Conservation (phyloP, 2,797 vertebrate species). For the Acanthopagrus latus region DNA sequence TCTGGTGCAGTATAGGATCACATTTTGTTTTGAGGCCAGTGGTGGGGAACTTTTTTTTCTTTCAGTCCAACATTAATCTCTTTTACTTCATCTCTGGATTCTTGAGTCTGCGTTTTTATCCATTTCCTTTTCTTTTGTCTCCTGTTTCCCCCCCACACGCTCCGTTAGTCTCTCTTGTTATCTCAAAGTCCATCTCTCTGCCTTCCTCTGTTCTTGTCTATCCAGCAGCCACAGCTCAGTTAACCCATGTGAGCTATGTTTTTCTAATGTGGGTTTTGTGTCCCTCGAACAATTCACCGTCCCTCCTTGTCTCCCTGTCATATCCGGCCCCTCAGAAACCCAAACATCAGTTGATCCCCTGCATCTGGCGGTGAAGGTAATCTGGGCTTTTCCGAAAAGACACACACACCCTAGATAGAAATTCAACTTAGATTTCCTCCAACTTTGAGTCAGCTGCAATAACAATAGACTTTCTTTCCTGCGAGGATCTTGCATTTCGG, state of each 20-base stretch:
- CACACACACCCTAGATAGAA: conserved; percentile 60
- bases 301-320: conserved; percentile 54
- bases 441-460: conserved; percentile 73
- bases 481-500: conserved; percentile 49
- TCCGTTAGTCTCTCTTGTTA: conserved; percentile 19
- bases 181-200: conserved; percentile 33
- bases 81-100: conserved; percentile 30
- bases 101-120: conserved; percentile 17
- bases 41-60: conserved; percentile 2
- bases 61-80: conserved; percentile 8
- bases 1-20: background rate
- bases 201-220: conserved; percentile 16
- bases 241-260: conserved; percentile 9
- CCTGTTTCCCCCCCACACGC: background rate
- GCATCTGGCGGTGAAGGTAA: conserved; percentile 63
- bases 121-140: conserved; percentile 20
- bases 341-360: conserved; percentile 77
- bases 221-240: conserved; percentile 28
- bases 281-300: conserved; percentile 28
- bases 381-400: conserved; percentile 66
- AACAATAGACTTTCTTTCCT: conserved; percentile 75
- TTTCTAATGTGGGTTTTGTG: conserved; percentile 38
- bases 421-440: conserved; percentile 69
- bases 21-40: conserved; percentile 18
- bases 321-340: conserved; percentile 65